Evolutionary conservation across 1,140 invertebrate genomes (phyloP).

Genomic region (Oryzaephilus surinamensis): DNA sequence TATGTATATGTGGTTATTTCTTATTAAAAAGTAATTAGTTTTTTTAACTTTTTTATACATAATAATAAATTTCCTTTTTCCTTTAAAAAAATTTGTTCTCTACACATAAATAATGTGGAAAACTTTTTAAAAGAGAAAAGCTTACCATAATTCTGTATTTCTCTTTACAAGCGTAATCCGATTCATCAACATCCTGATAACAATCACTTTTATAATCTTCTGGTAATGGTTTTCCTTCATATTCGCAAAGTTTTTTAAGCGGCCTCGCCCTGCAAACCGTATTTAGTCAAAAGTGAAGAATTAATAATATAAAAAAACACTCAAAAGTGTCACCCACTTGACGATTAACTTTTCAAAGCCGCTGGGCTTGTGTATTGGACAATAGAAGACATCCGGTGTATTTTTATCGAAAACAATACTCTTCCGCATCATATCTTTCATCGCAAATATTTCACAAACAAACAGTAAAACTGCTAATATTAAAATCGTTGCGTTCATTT

Average conservation of each 20-base stretch:
- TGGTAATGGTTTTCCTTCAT: conserved; percentile 57
- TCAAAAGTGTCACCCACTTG: too few species aligned
- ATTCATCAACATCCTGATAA: conserved; percentile 72
- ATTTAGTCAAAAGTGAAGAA: background rate
- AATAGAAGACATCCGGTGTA: conserved; percentile 75
- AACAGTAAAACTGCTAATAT: too few species aligned
- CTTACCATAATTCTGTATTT: conserved; percentile 72
- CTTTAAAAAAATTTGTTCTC: conserved; percentile 17
- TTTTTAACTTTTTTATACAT: background rate
- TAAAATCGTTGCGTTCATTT: too few species aligned
- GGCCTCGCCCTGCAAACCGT: conserved; percentile 45
- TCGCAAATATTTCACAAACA: too few species aligned
- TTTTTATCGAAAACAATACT: conserved; percentile 75
- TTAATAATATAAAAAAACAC: conserved; percentile 2
- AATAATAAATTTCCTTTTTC: conserved; percentile 6
- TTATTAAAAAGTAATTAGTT: background rate
- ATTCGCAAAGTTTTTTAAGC: conserved; percentile 64
- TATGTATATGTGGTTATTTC: background rate
- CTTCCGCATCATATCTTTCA: conserved; percentile 67
- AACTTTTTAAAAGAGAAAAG: too few species aligned
- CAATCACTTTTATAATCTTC: conserved; percentile 70
- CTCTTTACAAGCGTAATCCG: conserved; percentile 71
- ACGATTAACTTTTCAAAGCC: conserved; percentile 57
- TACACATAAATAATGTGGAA: conserved; percentile 11
- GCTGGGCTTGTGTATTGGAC: conserved; percentile 66